Evolutionary conservation across 23 tunicate species (phyloP).

Genomic region (Botrylloides violaceus): DNA sequence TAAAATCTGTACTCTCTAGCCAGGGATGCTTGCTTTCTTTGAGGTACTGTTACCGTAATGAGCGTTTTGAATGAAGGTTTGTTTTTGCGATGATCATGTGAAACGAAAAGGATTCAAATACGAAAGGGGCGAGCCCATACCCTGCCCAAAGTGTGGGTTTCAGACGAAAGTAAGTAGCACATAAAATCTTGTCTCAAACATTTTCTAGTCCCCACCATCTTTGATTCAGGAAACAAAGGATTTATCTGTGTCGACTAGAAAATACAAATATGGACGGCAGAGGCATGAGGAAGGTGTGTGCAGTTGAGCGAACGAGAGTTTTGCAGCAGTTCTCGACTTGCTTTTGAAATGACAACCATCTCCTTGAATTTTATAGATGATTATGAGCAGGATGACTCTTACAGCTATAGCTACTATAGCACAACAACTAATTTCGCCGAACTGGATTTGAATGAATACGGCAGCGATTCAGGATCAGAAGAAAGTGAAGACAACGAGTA

Average conservation of each 20-base stretch:
- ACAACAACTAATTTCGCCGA: background rate
- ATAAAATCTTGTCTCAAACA: background rate
- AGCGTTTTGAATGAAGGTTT: slow-evolving; percentile 21
- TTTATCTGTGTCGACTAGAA: slow-evolving; percentile 58
- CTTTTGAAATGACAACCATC: too few relatives aligned
- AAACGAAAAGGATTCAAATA: slow-evolving; percentile 83
- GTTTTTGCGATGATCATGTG: slow-evolving; percentile 93
- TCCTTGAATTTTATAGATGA: background rate
- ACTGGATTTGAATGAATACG: background rate
- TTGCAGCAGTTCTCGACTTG: background rate
- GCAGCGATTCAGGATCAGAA: background rate
- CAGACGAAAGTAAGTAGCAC: slow-evolving; percentile 30
- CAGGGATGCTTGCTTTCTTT: too few relatives aligned
- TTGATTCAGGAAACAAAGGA: slow-evolving; percentile 55
- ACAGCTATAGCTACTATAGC: background rate
- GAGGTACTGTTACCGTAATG: background rate
- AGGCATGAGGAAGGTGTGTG: slow-evolving; percentile 24
- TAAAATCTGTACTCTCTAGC: too few relatives aligned
- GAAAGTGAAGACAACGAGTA: background rate
- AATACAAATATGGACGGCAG: slow-evolving; percentile 71
- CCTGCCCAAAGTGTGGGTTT: slow-evolving; percentile 91
- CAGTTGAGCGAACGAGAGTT: background rate
- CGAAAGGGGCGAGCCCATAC: slow-evolving; percentile 64
- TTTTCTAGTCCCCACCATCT: background rate
- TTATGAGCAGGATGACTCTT: background rate